These are phyloP conservation scores for Tiliacea citrago DNA, from an alignment of 2,888 invertebrate genomes.

Conservation along the genomic window DNA sequence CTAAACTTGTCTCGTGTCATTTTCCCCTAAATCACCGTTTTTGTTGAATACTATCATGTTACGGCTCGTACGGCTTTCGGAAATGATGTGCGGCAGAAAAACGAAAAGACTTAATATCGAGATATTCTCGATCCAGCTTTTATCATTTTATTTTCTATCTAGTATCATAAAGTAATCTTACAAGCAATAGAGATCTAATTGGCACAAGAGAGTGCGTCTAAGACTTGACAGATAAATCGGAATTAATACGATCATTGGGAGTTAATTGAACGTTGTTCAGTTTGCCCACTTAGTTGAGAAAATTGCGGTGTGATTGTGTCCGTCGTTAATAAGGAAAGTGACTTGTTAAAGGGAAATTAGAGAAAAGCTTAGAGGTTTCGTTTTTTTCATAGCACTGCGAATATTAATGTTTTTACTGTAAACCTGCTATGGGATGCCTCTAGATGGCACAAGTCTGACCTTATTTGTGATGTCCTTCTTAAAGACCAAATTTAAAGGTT, in stretches of 20 bases:
- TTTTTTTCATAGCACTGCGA: constrained; percentile 9
- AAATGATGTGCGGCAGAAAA: no score
- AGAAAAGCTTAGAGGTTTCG: constrained; percentile 33
- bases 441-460: background rate
- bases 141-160: background rate
- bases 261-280: constrained; percentile 66
- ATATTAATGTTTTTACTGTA: background rate
- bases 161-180: constrained; percentile 28
- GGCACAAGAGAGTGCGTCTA: constrained; percentile 62
- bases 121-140: background rate
- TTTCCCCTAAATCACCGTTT: background rate
- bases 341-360: constrained; percentile 28
- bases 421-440: background rate
- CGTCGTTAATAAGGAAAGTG: constrained; percentile 50
- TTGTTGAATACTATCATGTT: background rate
- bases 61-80: no score
- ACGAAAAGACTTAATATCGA: background rate
- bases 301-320: constrained; percentile 57
- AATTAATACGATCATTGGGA: constrained; percentile 65
- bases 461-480: background rate
- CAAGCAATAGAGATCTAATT: constrained; percentile 61
- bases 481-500: background rate
- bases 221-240: constrained; percentile 67
- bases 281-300: constrained; percentile 50
- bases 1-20: background rate